Percentiles rank a stretch among this genome's conserved stretches.
Conservation (phyloP, 2,113 vertebrate species). For the Tiliqua scincoides region DNA sequence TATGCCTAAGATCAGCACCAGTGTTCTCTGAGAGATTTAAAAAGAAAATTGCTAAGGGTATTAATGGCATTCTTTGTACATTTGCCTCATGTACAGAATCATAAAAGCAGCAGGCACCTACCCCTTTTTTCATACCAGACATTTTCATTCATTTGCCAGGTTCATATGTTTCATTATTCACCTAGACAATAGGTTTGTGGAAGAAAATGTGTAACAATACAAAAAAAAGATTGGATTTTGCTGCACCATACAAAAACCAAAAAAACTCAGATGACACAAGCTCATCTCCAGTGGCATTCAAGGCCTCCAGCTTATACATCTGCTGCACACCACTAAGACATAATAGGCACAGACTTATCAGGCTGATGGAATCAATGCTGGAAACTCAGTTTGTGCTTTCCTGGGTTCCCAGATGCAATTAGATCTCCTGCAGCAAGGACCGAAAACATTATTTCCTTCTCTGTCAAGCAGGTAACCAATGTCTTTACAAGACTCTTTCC, state of each 20-base stretch:
- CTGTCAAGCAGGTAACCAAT: fast-evolving
- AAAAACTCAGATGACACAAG: background rate
- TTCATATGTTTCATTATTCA: slow-evolving; percentile 22
- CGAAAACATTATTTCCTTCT: background rate
- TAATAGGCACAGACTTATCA: background rate
- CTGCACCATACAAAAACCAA: background rate
- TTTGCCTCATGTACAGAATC: background rate
- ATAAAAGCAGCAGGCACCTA: background rate
- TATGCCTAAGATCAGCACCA: background rate
- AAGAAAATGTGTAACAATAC: slow-evolving; percentile 40
- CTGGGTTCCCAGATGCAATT: background rate
- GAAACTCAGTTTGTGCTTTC: background rate
- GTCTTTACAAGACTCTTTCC: background rate
- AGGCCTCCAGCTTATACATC: background rate
- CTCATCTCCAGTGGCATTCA: background rate
- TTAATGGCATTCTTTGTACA: slow-evolving; percentile 1
- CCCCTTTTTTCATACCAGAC: background rate
- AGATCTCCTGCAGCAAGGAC: fast-evolving
- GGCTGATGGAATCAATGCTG: fast-evolving
- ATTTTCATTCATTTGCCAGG: background rate
- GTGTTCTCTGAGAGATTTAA: background rate
- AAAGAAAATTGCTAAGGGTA: background rate
- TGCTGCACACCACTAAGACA: background rate
- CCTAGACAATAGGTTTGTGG: background rate
- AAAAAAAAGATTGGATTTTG: background rate